phyloP scores from a whole-genome alignment of 2,113 vertebrate genomes.

The Sapajus apella region DNA sequence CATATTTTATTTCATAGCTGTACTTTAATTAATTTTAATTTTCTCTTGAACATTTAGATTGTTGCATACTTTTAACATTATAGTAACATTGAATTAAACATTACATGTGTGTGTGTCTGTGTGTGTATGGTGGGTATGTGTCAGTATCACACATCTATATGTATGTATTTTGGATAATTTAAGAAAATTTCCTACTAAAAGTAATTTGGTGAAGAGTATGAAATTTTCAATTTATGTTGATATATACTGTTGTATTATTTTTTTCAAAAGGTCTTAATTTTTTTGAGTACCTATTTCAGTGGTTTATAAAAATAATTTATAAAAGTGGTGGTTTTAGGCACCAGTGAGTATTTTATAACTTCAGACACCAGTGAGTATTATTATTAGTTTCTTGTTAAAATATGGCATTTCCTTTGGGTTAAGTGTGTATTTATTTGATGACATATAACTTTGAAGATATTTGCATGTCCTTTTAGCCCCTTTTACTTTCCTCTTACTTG shows the following conservation, averaged over 20 bases:
- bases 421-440: not conserved
- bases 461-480: not conserved
- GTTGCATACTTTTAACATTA: not conserved
- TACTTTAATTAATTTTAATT: not conserved
- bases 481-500: not conserved
- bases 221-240: not conserved
- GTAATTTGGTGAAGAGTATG: not conserved
- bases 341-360: not conserved
- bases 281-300: not conserved
- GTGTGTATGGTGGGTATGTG: no score
- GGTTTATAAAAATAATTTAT: not conserved
- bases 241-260: no score
- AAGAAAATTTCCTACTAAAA: not conserved
- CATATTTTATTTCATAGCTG: not conserved
- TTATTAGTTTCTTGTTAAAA: not conserved
- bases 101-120: not conserved
- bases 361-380: not conserved
- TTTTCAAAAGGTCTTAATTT: no score
- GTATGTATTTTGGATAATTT: not conserved
- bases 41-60: not conserved
- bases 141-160: not conserved
- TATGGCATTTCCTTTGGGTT: not conserved
- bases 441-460: not conserved
- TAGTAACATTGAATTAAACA: not conserved
- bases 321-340: not conserved